Evolutionary conservation across 2,888 invertebrate species (phyloP).

Genomic region (Campopleginae sp.): DNA sequence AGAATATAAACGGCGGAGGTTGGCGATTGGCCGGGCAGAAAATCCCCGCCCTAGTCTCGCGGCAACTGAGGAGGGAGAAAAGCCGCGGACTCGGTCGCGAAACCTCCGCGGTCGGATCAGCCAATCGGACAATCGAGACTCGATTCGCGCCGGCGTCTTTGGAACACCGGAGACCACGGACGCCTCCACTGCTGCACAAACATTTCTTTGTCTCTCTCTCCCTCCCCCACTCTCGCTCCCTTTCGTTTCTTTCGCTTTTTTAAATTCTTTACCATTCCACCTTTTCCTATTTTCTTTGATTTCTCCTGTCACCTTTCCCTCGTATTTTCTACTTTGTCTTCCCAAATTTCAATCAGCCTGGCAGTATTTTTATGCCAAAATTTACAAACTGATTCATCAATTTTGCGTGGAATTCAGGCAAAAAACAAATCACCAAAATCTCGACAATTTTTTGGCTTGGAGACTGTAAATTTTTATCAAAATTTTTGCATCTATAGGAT

Average conservation of each 20-base stretch:
- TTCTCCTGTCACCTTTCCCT: background rate
- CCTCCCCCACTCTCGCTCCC: background rate
- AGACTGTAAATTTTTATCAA: no score
- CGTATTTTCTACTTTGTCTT: background rate
- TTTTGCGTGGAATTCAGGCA: no score
- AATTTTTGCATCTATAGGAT: no score
- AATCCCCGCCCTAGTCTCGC: slow-evolving; percentile 79
- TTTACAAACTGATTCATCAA: no score
- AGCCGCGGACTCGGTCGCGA: slow-evolving; percentile 56
- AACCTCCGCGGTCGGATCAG: slow-evolving; percentile 60
- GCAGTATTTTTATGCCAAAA: no score
- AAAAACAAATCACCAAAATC: no score
- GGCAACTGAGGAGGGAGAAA: slow-evolving; percentile 61
- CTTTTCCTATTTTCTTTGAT: background rate
- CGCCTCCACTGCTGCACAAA: slow-evolving; percentile 47
- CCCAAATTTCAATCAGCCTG: no score
- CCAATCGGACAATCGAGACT: slow-evolving; percentile 68
- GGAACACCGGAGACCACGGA: slow-evolving; percentile 47
- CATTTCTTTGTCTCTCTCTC: slow-evolving; percentile 20
- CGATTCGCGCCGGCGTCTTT: slow-evolving; percentile 63
- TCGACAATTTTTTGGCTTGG: no score
- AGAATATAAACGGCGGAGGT: slow-evolving; percentile 68
- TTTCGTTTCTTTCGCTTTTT: background rate
- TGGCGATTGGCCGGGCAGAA: slow-evolving; percentile 78
- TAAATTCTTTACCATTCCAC: background rate